Conservation (phyloP, 2,113 vertebrate genomes). For the Mola mola region DNA sequence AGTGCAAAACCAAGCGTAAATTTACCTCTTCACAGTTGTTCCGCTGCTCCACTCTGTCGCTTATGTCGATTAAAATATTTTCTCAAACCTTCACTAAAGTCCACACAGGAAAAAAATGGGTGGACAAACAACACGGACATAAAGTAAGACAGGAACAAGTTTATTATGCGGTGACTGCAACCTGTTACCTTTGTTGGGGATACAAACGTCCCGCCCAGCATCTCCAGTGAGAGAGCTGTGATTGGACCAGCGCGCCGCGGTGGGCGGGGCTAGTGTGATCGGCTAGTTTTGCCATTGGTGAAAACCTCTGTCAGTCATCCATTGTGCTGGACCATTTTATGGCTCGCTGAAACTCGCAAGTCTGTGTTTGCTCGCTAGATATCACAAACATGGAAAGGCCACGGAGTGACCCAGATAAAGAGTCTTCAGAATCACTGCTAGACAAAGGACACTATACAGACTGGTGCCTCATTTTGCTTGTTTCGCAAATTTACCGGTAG, state of each 20-base stretch:
- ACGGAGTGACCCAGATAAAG: not conserved
- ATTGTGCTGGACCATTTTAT: not conserved
- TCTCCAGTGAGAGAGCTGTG: not conserved
- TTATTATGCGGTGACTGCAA: slow-evolving; percentile 68
- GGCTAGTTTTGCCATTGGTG: slow-evolving; percentile 51
- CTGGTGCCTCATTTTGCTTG: not conserved
- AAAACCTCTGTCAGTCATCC: slow-evolving; percentile 19
- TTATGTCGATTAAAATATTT: not conserved
- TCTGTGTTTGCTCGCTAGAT: not conserved
- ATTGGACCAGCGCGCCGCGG: slow-evolving; percentile 57
- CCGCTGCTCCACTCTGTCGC: slow-evolving; percentile 16
- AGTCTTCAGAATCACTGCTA: not conserved
- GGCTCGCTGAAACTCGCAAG: not conserved
- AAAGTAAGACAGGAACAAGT: slow-evolving; percentile 42
- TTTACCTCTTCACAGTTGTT: slow-evolving; percentile 57
- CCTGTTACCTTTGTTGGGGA: slow-evolving; percentile 83
- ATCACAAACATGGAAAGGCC: not conserved
- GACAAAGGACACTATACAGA: not conserved
- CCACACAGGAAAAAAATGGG: not conserved
- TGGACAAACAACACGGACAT: slow-evolving; percentile 2
- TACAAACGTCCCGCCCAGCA: slow-evolving; percentile 67
- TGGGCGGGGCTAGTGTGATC: slow-evolving; percentile 37
- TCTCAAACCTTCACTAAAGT: slow-evolving; percentile 23
- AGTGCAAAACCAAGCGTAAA: slow-evolving; percentile 35
- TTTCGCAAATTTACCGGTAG: slow-evolving; percentile 37